Evolutionary conservation across 2,797 vertebrate genomes (phyloP).

Genomic region (Malurus leucopterus): DNA sequence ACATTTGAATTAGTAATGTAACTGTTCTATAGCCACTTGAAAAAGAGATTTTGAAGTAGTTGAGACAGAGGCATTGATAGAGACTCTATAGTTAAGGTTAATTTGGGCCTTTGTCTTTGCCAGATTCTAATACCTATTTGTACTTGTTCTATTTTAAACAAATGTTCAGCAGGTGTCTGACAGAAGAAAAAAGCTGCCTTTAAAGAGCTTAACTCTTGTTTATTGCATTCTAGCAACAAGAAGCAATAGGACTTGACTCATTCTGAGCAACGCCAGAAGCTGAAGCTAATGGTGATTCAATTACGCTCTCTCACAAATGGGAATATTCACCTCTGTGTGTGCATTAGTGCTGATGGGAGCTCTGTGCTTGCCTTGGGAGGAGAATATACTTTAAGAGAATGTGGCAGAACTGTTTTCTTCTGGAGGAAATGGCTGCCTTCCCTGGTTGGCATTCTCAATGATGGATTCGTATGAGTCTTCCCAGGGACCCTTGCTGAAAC

Average conservation of each 20-base stretch:
- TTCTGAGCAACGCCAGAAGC: slow-evolving; percentile 33
- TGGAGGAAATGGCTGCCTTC: slow-evolving; percentile 38
- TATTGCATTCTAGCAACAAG: slow-evolving; percentile 29
- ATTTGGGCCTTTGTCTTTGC: slow-evolving; percentile 34
- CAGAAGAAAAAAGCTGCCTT: slow-evolving; percentile 49
- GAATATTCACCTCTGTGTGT: slow-evolving; percentile 62
- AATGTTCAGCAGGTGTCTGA: slow-evolving; percentile 33
- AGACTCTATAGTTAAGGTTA: slow-evolving; percentile 11
- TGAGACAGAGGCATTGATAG: neutral
- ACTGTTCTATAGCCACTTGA: neutral
- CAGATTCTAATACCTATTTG: slow-evolving; percentile 14
- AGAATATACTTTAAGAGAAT: slow-evolving; percentile 62
- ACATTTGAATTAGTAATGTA: slow-evolving; percentile 1
- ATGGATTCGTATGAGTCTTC: neutral
- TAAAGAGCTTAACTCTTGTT: slow-evolving; percentile 57
- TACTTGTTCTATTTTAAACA: slow-evolving; percentile 45
- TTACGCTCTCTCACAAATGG: slow-evolving; percentile 46
- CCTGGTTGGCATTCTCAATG: slow-evolving; percentile 12
- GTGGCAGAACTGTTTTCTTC: slow-evolving; percentile 62
- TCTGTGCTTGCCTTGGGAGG: slow-evolving; percentile 61
- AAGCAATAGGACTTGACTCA: slow-evolving; percentile 41
- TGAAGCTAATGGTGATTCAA: slow-evolving; percentile 62
- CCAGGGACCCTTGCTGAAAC: neutral
- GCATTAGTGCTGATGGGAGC: slow-evolving; percentile 62
- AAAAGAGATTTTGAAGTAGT: neutral